Evolutionary conservation across 2,888 invertebrate species (phyloP).

Genomic region (Cephonodes hylas): DNA sequence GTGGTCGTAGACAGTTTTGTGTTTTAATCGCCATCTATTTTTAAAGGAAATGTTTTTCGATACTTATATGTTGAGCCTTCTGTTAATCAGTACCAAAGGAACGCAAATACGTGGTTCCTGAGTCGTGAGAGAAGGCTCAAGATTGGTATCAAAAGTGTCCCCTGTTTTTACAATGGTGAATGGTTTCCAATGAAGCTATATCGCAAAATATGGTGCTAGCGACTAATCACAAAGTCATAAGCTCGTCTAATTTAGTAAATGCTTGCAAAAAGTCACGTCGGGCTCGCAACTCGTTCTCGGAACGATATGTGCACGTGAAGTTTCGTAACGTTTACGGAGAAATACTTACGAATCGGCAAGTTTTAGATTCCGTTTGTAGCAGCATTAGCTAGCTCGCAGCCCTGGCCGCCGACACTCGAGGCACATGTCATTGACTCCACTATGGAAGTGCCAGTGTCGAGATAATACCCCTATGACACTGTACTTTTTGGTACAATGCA

Average conservation of each 20-base stretch:
- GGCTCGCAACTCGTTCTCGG: neutral
- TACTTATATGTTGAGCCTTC: too few species aligned
- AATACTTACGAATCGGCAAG: neutral
- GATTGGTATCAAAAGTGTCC: too few species aligned
- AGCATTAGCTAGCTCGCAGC: neutral
- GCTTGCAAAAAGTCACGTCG: neutral
- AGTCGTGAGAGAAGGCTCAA: too few species aligned
- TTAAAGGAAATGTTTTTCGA: too few species aligned
- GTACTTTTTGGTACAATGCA: neutral
- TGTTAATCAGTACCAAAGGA: too few species aligned
- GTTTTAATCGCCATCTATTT: too few species aligned
- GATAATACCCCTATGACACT: neutral
- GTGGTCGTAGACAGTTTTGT: too few species aligned
- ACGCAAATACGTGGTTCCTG: too few species aligned
- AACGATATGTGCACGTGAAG: neutral
- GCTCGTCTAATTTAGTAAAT: neutral
- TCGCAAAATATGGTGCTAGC: too few species aligned
- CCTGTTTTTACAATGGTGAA: too few species aligned
- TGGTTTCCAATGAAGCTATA: too few species aligned
- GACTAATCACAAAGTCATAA: neutral
- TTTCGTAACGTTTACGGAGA: neutral
- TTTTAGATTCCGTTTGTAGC: neutral
- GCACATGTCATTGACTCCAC: neutral
- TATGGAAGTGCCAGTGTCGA: neutral
- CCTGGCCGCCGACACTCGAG: neutral